Conservation (phyloP, 2,113 vertebrate species). For the Vulpes ferrilata region DNA sequence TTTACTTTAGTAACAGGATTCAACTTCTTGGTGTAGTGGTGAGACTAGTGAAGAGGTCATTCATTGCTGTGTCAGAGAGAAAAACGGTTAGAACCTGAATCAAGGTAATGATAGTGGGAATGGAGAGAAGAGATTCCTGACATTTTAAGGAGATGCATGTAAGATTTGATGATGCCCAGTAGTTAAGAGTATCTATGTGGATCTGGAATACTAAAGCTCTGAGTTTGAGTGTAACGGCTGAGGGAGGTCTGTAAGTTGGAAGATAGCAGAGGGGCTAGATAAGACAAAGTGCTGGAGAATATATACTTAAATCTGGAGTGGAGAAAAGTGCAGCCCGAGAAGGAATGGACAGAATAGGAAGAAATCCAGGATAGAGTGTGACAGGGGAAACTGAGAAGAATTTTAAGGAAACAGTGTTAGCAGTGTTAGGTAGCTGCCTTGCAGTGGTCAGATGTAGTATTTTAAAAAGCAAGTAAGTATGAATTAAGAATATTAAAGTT, state of each 20-base stretch:
- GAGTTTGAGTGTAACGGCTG: background rate
- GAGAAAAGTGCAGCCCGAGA: conserved; percentile 4
- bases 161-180: conserved; percentile 3
- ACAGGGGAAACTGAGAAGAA: background rate
- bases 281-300: background rate
- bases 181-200: background rate
- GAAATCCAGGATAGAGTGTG: background rate
- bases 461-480: conserved; percentile 19
- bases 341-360: conserved; percentile 2
- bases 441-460: background rate
- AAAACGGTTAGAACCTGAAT: conserved; percentile 26
- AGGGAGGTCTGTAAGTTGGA: background rate
- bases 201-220: conserved; percentile 32
- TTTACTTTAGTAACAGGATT: background rate
- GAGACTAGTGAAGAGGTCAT: background rate
- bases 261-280: background rate
- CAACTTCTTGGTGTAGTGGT: background rate
- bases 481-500: conserved; percentile 29
- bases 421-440: background rate
- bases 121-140: conserved; percentile 22
- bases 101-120: conserved; percentile 2
- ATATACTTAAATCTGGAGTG: background rate
- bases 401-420: background rate
- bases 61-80: conserved; percentile 13
- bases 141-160: conserved; percentile 1